These are phyloP conservation scores for Pyrrhia umbra DNA, from an alignment of 2,888 invertebrate species.

Conservation along the genomic window DNA sequence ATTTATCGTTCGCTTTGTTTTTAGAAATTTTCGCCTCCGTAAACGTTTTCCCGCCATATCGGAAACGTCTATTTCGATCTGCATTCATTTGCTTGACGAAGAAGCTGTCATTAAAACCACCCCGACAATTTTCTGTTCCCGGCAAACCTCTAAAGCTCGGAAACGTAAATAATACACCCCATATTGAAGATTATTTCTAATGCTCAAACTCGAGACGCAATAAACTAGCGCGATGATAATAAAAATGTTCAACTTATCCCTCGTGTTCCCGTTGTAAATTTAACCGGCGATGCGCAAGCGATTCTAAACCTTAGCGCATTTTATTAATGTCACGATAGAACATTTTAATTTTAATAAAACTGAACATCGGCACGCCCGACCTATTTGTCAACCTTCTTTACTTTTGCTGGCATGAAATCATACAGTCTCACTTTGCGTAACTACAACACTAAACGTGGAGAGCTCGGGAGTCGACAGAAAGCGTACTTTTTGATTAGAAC, in stretches of 20 bases:
- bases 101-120: constrained; percentile 65
- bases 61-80: constrained; percentile 58
- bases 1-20: constrained; percentile 83
- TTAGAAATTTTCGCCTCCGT: constrained; percentile 74
- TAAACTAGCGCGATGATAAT: constrained; percentile 87
- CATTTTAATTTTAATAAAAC: constrained; percentile 90
- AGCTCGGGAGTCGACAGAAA: constrained; percentile 75
- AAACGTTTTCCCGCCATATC: constrained; percentile 68
- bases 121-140: constrained; percentile 63
- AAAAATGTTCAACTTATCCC: constrained; percentile 87
- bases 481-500: constrained; percentile 82
- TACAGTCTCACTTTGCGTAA: constrained; percentile 85
- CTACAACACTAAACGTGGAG: constrained; percentile 74
- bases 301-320: constrained; percentile 83
- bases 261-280: constrained; percentile 83
- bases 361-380: constrained; percentile 89
- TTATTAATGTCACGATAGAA: constrained; percentile 86
- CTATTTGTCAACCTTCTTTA: constrained; percentile 90
- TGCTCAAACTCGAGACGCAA: constrained; percentile 84
- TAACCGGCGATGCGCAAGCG: constrained; percentile 73
- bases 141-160: constrained; percentile 66
- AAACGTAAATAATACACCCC: constrained; percentile 76
- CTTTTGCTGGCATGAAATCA: constrained; percentile 89
- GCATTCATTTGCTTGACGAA: constrained; percentile 54
- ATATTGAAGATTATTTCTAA: constrained; percentile 85